phyloP scores from a whole-genome alignment of 30 jellyfish, hydroid and myxozoan genomes.

The Chironex yamaguchii region DNA sequence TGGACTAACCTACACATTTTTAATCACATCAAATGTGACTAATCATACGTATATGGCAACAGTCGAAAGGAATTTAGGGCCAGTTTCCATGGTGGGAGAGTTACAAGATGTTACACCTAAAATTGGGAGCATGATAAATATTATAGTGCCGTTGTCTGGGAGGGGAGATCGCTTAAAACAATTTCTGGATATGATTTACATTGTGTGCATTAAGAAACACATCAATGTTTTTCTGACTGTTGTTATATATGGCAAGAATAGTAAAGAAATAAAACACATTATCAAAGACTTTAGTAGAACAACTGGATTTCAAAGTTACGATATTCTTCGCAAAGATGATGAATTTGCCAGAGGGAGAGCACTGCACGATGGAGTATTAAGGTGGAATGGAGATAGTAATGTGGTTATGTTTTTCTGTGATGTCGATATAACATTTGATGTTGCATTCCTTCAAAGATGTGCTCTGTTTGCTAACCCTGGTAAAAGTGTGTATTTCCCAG shows the following conservation, averaged over 20 bases:
- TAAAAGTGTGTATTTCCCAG: conserved; percentile 78
- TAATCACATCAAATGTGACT: conserved; percentile 37
- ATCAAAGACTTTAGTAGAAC: conserved; percentile 62
- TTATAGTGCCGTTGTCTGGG: conserved; percentile 85
- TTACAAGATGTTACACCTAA: conserved; percentile 40
- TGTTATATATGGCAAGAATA: conserved; percentile 74
- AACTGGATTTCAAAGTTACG: conserved; percentile 67
- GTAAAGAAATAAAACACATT: conserved; percentile 50
- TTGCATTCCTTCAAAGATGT: conserved; percentile 78
- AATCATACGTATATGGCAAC: conserved; percentile 41
- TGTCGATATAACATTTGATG: conserved; percentile 83
- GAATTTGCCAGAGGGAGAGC: conserved; percentile 95
- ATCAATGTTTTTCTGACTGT: conserved; percentile 82
- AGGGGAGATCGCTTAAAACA: conserved; percentile 53
- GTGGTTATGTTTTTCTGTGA: conserved; percentile 90
- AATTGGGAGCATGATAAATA: conserved; percentile 66
- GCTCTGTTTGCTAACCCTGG: conserved; percentile 65
- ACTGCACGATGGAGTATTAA: conserved; percentile 90
- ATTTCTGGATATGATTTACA: conserved; percentile 72
- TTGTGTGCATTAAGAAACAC: conserved; percentile 23
- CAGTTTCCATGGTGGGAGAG: conserved; percentile 52
- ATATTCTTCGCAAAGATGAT: conserved; percentile 56
- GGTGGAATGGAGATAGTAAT: conserved; percentile 92
- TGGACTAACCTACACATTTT: conserved; percentile 74
- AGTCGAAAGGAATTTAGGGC: conserved; percentile 85